Base-by-base conservation (phyloP, 2,888 invertebrate species). In the Anarsia innoxiella region DNA sequence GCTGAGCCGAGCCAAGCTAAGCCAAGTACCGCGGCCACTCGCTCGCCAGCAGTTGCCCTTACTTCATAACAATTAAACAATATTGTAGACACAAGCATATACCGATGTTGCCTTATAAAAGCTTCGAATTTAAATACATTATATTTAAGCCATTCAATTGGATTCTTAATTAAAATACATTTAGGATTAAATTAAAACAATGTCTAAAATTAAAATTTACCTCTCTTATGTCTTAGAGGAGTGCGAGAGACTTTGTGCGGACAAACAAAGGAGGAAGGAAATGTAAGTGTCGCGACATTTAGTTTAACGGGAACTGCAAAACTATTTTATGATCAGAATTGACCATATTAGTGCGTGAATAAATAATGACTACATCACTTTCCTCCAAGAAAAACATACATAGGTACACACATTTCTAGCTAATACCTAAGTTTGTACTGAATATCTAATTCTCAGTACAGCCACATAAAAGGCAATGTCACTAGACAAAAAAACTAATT, bases 131-230 rank as follows among this genome's bases (percentile, higher is more conserved):
- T 67, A 34, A 42, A 71, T 66, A 75, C 64, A 68, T 69, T 61
- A 64, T 64, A 65, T 57, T 62, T 58, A 58, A 56, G 62, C 60
- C 64, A 61, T 68, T 65, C 56, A 67, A 72, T 73, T 76, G 64
- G 69, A 77, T 78, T 73, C 75, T 75, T 77, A 75, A 65, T 69
- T 68, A 72, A 67, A 67, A 71, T 65, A 70, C 54, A 66, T 67
- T 66, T 66, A 62, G 53, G 59, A 67, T 72, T 66, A 62, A 75
- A 68, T 65, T 67, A 73, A 74, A 71, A 67, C 56, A 61, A 59
- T 56, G 58, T 69, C 62, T 59, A 68, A 74, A 74, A 69, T 68
- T 65, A 66, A 72, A 62, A 70, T 72, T 68, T 69, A 74, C 62
- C 71, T 72, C 71, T 74, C 69, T 59, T 69, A 66, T 59, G 58